Conservation (phyloP, 1,140 invertebrate species). For the Odontomachus brunneus region DNA sequence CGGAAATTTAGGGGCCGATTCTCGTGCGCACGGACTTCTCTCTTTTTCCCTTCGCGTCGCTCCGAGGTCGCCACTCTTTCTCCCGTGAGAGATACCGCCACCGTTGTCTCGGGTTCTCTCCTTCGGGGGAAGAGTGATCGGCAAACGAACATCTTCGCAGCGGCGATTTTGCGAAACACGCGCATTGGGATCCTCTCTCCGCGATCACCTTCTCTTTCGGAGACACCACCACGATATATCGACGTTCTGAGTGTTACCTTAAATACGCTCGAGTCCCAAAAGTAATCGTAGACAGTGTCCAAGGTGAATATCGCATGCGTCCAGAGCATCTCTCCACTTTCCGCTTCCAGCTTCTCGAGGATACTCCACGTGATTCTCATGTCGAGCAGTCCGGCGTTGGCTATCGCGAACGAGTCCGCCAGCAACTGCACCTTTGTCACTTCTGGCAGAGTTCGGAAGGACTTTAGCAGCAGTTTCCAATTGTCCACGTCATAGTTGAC, state of each 20-base stretch:
- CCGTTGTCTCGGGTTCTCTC: too few relatives aligned
- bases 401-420: slow-evolving; percentile 55
- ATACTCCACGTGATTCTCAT: slow-evolving; percentile 65
- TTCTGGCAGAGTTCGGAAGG: slow-evolving; percentile 78
- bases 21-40: too few relatives aligned
- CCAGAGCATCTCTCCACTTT: slow-evolving; percentile 86
- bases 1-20: not conserved
- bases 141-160: too few relatives aligned
- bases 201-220: too few relatives aligned
- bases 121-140: too few relatives aligned
- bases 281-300: slow-evolving; percentile 11
- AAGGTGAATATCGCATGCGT: slow-evolving; percentile 76
- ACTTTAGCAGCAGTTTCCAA: slow-evolving; percentile 80
- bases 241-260: slow-evolving; percentile 48
- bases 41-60: too few relatives aligned
- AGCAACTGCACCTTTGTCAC: slow-evolving; percentile 86
- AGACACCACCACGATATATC: too few relatives aligned
- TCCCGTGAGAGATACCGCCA: too few relatives aligned
- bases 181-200: too few relatives aligned
- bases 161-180: too few relatives aligned
- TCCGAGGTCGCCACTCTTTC: too few relatives aligned
- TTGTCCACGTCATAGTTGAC: slow-evolving; percentile 86
- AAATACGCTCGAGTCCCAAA: slow-evolving; percentile 39
- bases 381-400: slow-evolving; percentile 36
- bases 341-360: slow-evolving; percentile 83